Percentiles rank a stretch among this genome's conserved stretches.
phyloP scores from a whole-genome alignment of 2,888 invertebrate genomes.

The Nomada ruficornis region DNA sequence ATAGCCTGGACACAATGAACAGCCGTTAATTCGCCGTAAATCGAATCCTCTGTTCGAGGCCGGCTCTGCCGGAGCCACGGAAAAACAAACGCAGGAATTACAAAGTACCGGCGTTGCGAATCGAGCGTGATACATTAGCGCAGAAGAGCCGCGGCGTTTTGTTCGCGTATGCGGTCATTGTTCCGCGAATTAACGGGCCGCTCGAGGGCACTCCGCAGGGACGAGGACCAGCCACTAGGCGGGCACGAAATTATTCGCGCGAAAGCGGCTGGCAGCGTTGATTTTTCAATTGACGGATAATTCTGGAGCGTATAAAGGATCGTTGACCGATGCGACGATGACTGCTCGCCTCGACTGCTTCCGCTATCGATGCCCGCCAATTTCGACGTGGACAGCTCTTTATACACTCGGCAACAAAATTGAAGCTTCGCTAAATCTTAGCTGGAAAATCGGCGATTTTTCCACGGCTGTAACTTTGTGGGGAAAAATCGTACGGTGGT shows the following conservation, averaged over 20 bases:
- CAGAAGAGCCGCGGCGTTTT: constrained; percentile 5
- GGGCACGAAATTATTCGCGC: constrained; percentile 36
- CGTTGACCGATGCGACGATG: background rate
- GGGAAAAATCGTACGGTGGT: no score
- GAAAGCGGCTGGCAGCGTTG: constrained; percentile 13
- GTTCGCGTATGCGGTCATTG: constrained; percentile 27
- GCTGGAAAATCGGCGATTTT: no score
- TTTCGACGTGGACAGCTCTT: constrained; percentile 8
- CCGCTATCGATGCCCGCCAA: constrained; percentile 23
- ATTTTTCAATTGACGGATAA: constrained; percentile 41
- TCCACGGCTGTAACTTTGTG: no score
- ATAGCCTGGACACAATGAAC: constrained; percentile 37
- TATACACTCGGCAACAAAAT: no score
- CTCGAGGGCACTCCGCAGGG: constrained; percentile 4
- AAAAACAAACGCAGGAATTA: constrained; percentile 58
- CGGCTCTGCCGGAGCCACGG: background rate
- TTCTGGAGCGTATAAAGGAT: constrained; percentile 23
- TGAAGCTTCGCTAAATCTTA: no score
- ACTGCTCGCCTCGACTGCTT: background rate
- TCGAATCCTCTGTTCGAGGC: constrained; percentile 37
- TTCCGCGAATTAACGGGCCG: constrained; percentile 22
- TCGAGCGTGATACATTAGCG: constrained; percentile 54
- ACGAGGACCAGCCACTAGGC: background rate
- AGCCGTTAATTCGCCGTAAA: constrained; percentile 57
- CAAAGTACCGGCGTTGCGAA: constrained; percentile 51